A percentile compares a stretch with the other conserved stretches of the same genome.
Conservation (phyloP, 2,113 vertebrate genomes). For the Phylloscopus trochilus region DNA sequence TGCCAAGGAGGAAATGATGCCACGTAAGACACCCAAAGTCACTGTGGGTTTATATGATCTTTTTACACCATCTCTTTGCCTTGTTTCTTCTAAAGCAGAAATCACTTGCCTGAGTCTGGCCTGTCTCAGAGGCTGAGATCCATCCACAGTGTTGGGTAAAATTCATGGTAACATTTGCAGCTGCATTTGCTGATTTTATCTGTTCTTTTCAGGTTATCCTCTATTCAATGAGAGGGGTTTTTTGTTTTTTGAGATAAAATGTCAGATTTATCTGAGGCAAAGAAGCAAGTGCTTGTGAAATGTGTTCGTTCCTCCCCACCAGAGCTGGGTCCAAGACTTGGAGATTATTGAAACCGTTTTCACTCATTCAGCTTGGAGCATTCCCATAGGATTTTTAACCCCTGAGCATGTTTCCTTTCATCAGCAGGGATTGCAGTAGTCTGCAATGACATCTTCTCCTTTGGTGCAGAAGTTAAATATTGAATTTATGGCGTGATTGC, state of each 20-base stretch:
- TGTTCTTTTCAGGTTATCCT: background rate
- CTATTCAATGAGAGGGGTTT: background rate
- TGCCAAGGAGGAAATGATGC: background rate
- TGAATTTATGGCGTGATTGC: background rate
- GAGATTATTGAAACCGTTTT: background rate
- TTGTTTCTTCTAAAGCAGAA: background rate
- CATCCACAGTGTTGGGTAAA: background rate
- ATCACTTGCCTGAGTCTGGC: background rate
- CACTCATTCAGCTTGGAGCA: background rate
- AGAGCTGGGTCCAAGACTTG: background rate
- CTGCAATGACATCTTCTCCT: background rate
- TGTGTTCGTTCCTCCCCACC: background rate
- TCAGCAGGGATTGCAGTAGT: background rate
- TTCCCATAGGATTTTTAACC: background rate
- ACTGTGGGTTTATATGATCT: rapidly evolving
- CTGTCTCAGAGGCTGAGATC: background rate
- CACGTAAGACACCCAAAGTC: background rate
- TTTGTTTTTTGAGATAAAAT: background rate
- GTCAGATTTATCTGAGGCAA: background rate
- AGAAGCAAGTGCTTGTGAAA: background rate
- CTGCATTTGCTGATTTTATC: background rate
- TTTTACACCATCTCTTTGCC: background rate
- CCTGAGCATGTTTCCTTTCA: background rate
- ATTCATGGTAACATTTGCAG: background rate
- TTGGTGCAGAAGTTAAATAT: background rate